Evolutionary conservation across 2,113 vertebrate species (phyloP).

Genomic region (Capricornis sumatraensis): DNA sequence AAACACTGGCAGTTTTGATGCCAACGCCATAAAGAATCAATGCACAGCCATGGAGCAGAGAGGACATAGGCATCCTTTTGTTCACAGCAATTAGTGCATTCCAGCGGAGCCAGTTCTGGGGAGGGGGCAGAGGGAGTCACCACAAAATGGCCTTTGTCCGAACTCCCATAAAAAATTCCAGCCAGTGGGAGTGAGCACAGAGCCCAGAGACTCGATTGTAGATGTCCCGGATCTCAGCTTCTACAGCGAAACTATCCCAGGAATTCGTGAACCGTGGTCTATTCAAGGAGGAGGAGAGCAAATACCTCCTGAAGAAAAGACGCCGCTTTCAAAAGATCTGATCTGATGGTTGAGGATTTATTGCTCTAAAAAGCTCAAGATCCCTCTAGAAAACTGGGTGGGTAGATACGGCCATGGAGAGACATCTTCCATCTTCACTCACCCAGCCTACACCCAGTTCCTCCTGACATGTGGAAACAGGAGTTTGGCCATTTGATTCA

Average conservation of each 20-base stretch:
- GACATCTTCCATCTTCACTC: background rate
- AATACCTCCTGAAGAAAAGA: slow-evolving; percentile 14
- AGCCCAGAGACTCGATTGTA: slow-evolving; percentile 42
- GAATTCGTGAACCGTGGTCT: slow-evolving; percentile 47
- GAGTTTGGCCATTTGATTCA: background rate
- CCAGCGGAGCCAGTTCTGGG: slow-evolving; percentile 71
- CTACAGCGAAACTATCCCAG: slow-evolving; percentile 35
- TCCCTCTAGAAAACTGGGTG: background rate
- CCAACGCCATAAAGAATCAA: slow-evolving; percentile 49
- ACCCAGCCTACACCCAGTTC: no score
- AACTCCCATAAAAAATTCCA: slow-evolving; percentile 59
- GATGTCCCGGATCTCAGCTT: slow-evolving; percentile 36
- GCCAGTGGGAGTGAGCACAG: slow-evolving; percentile 48
- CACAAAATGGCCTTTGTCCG: slow-evolving; percentile 74
- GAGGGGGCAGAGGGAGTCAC: slow-evolving; percentile 57
- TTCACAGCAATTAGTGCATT: slow-evolving; percentile 76
- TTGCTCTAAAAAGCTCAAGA: background rate
- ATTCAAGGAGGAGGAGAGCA: background rate
- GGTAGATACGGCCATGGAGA: background rate
- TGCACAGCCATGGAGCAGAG: background rate
- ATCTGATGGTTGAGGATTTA: background rate
- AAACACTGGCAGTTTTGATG: slow-evolving; percentile 37
- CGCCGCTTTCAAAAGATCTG: background rate
- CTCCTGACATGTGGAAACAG: background rate
- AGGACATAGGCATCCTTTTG: slow-evolving; percentile 73